Percentiles rank a stretch among this genome's conserved stretches.
Evolutionary conservation across 2,797 vertebrate genomes (phyloP).

Genomic region (Mycteria americana): DNA sequence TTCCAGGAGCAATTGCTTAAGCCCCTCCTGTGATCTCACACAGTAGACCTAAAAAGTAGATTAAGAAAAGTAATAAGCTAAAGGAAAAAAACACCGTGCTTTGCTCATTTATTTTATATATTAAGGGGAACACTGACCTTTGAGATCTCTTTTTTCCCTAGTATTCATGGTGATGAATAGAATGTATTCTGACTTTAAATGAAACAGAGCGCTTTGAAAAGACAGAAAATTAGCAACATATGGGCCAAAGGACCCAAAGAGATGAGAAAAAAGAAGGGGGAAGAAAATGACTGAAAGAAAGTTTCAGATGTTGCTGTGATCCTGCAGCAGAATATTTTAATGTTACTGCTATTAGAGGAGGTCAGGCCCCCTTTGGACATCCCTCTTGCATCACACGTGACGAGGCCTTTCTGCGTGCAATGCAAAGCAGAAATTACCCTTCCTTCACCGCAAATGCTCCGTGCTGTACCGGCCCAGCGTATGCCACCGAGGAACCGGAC

Average conservation of each 20-base stretch:
- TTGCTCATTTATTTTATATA: slow-evolving; percentile 64
- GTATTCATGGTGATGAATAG: slow-evolving; percentile 63
- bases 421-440: background rate
- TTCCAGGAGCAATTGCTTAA: slow-evolving; percentile 26
- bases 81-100: background rate
- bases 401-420: background rate
- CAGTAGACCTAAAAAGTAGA: slow-evolving; percentile 64
- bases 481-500: background rate
- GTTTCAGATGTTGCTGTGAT: slow-evolving; percentile 63
- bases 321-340: slow-evolving; percentile 28
- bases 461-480: fast-evolving
- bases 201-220: slow-evolving; percentile 72
- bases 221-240: slow-evolving; percentile 80
- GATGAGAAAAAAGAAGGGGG: slow-evolving; percentile 52
- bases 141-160: slow-evolving; percentile 36
- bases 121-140: slow-evolving; percentile 67
- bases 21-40: slow-evolving; percentile 61
- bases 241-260: slow-evolving; percentile 73
- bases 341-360: background rate
- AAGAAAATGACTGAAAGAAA: slow-evolving; percentile 53
- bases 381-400: background rate
- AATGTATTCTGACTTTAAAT: slow-evolving; percentile 72
- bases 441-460: background rate
- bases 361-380: background rate
- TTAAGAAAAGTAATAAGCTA: slow-evolving; percentile 59